Evolutionary conservation across 2,888 invertebrate species (phyloP).

Genomic region (Bursaphelenchus okinawaensis): DNA sequence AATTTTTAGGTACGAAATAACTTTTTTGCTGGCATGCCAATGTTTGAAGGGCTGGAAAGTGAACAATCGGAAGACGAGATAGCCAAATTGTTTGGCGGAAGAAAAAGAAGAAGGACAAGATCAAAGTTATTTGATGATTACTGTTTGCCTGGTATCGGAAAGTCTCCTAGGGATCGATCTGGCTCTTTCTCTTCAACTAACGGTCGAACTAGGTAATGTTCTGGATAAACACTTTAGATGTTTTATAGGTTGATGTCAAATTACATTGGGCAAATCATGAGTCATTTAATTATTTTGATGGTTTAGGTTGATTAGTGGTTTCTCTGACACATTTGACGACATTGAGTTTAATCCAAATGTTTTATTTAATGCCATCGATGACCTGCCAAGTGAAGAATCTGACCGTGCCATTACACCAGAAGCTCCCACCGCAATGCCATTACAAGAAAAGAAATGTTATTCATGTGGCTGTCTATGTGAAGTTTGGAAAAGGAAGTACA

Average conservation of each 20-base stretch:
- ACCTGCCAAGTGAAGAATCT: slow-evolving; percentile 26
- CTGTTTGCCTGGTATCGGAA: neutral
- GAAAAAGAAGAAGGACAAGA: slow-evolving; percentile 6
- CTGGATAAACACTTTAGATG: neutral
- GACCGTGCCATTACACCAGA: slow-evolving; percentile 34
- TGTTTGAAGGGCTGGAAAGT: slow-evolving; percentile 11
- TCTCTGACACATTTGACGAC: slow-evolving; percentile 24
- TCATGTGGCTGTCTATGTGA: slow-evolving; percentile 43
- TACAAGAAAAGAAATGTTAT: slow-evolving; percentile 31
- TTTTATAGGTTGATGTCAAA: too few species aligned
- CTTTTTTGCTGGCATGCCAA: slow-evolving; percentile 1
- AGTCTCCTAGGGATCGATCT: slow-evolving; percentile 11
- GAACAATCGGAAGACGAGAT: slow-evolving; percentile 13
- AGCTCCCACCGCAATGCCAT: neutral
- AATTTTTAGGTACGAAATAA: neutral
- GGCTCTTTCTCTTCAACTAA: slow-evolving; percentile 10
- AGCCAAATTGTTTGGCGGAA: slow-evolving; percentile 1
- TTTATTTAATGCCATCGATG: slow-evolving; percentile 29
- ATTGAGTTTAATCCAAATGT: slow-evolving; percentile 27
- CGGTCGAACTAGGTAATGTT: neutral
- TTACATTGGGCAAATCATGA: too few species aligned
- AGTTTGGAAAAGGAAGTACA: slow-evolving; percentile 21
- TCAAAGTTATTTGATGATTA: slow-evolving; percentile 12
- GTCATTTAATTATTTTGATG: neutral
- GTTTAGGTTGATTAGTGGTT: slow-evolving; percentile 14